Evolutionary conservation across 2,113 vertebrate species (phyloP).

Genomic region (Neodontobutis hainanensis): DNA sequence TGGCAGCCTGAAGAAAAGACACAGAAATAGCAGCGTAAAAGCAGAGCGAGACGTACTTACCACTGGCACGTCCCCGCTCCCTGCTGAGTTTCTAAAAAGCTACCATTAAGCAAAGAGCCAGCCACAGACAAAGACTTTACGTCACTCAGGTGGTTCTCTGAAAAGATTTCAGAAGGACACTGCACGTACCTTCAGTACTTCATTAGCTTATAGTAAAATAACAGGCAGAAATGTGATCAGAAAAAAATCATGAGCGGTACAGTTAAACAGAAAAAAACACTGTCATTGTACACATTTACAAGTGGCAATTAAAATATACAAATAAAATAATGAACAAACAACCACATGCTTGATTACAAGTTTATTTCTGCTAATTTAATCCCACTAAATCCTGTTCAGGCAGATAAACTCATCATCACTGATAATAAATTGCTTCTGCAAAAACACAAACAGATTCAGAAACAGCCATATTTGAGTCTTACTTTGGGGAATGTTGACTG

Average conservation of each 20-base stretch:
- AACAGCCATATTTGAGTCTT: too few relatives aligned
- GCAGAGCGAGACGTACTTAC: constrained; percentile 55
- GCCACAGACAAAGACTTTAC: constrained; percentile 20
- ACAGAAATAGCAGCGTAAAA: constrained; percentile 69
- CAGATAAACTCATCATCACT: background rate
- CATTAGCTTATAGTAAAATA: background rate
- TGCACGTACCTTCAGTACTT: background rate
- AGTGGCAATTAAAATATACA: background rate
- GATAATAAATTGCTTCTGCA: background rate
- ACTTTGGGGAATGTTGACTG: too few relatives aligned
- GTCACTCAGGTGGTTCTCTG: background rate
- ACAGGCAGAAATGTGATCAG: too few relatives aligned
- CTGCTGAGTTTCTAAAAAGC: constrained; percentile 49
- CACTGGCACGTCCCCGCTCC: constrained; percentile 49
- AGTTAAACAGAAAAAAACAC: background rate
- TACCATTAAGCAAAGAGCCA: constrained; percentile 42
- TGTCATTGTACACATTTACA: background rate
- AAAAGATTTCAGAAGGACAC: constrained; percentile 25
- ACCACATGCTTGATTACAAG: background rate
- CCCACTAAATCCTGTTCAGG: background rate
- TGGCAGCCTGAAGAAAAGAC: constrained; percentile 51
- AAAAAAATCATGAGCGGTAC: too few relatives aligned
- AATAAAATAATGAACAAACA: background rate
- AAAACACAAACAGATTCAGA: background rate
- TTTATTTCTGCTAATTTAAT: background rate